Conservation (phyloP, 2,888 invertebrate species). For the Hemicrepidius hirtus region DNA sequence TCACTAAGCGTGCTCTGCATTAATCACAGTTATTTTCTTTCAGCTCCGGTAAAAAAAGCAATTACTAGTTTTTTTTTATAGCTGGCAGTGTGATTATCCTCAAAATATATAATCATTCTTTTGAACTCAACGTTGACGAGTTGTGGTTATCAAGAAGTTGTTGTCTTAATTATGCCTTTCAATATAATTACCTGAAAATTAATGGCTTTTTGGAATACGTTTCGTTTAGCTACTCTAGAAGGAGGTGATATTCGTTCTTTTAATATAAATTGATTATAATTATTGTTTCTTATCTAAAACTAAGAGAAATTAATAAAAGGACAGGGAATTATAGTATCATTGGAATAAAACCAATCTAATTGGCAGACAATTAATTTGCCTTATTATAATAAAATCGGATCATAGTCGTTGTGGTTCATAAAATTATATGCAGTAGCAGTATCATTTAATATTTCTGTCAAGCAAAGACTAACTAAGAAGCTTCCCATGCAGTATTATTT, state of each 20-base stretch:
- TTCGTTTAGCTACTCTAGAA: slow-evolving; percentile 11
- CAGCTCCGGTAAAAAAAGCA: slow-evolving; percentile 8
- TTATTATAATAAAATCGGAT: slow-evolving; percentile 51
- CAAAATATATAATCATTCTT: slow-evolving; percentile 16
- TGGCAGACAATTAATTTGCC: slow-evolving; percentile 50
- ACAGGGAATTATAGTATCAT: slow-evolving; percentile 22
- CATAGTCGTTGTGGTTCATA: slow-evolving; percentile 44
- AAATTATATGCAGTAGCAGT: slow-evolving; percentile 52
- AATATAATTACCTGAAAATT: slow-evolving; percentile 46
- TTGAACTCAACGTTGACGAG: neutral
- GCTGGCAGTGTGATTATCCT: slow-evolving; percentile 12
- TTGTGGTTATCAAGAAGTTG: slow-evolving; percentile 30
- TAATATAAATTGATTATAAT: neutral
- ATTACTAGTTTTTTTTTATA: slow-evolving; percentile 4
- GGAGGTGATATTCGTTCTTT: neutral
- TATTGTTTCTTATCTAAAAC: neutral
- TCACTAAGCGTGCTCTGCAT: slow-evolving; percentile 28
- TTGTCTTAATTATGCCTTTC: slow-evolving; percentile 46
- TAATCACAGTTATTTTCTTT: slow-evolving; percentile 33
- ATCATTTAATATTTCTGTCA: slow-evolving; percentile 58
- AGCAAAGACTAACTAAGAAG: slow-evolving; percentile 51
- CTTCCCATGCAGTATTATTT: slow-evolving; percentile 57
- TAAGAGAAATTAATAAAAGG: slow-evolving; percentile 9
- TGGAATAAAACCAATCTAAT: slow-evolving; percentile 51
- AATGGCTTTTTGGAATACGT: slow-evolving; percentile 35